A percentile compares a stretch with the other conserved stretches of the same genome.
These are phyloP conservation scores for Florisuga fusca DNA, from an alignment of 2,797 vertebrate species.

Conservation along the genomic window DNA sequence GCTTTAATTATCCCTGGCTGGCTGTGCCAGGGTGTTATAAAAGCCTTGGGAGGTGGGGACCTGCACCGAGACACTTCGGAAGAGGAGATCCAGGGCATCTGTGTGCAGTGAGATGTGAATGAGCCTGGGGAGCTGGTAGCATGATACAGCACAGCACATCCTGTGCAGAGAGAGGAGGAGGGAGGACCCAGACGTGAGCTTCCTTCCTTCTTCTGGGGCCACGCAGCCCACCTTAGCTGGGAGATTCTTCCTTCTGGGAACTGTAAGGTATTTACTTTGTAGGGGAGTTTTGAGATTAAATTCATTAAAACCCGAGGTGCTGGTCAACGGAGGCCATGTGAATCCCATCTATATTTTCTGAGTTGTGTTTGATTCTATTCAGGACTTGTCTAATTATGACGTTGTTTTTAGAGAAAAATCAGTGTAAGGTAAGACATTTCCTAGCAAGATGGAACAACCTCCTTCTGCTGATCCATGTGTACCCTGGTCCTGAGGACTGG, in stretches of 20 bases:
- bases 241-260: neutral
- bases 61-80: neutral
- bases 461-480: neutral
- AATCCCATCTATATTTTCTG: neutral
- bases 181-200: accelerated
- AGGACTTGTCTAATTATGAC: neutral
- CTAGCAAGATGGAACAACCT: neutral
- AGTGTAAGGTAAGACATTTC: neutral
- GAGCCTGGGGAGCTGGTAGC: neutral
- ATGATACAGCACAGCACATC: neutral
- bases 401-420: neutral
- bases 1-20: neutral
- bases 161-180: neutral
- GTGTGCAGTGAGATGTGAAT: neutral
- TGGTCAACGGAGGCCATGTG: neutral
- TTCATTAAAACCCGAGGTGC: neutral
- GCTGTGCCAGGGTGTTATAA: neutral
- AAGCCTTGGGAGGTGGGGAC: neutral
- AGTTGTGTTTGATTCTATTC: neutral
- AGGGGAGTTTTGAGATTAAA: neutral
- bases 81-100: neutral
- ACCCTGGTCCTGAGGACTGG: neutral
- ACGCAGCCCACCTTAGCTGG: neutral
- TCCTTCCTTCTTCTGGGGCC: neutral
- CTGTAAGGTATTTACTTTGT: neutral